These are phyloP conservation scores for Gracilinanus agilis DNA, from an alignment of 2,113 vertebrate genomes.

Conservation along the genomic window DNA sequence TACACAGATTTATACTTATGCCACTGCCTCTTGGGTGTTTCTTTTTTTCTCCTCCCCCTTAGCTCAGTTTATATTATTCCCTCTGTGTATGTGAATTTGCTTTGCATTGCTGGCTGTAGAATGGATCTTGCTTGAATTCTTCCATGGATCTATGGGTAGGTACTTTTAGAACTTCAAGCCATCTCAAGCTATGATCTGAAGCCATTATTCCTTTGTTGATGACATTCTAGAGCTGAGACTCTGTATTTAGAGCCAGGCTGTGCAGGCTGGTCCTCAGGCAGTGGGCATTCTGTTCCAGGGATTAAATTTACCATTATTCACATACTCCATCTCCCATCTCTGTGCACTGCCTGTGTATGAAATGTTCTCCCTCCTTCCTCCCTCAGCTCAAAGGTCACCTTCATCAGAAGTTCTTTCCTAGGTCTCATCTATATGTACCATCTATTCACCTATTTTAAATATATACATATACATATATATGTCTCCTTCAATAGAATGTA, in stretches of 20 bases:
- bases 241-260: neutral
- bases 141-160: neutral
- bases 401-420: neutral
- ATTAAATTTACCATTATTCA: neutral
- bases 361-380: neutral
- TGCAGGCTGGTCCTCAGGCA: neutral
- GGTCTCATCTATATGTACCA: neutral
- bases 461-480: too few species aligned
- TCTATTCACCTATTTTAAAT: neutral
- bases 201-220: neutral
- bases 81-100: neutral
- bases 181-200: neutral
- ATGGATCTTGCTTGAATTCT: neutral
- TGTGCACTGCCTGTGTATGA: neutral
- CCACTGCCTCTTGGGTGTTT: neutral
- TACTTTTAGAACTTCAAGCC: neutral
- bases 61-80: neutral
- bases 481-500: neutral
- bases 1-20: neutral
- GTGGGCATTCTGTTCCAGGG: neutral
- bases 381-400: neutral
- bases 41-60: neutral
- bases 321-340: neutral
- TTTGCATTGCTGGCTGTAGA: neutral
- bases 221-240: neutral